Base-by-base conservation (phyloP, 2,888 invertebrate species). In the Torymus texanus region DNA sequence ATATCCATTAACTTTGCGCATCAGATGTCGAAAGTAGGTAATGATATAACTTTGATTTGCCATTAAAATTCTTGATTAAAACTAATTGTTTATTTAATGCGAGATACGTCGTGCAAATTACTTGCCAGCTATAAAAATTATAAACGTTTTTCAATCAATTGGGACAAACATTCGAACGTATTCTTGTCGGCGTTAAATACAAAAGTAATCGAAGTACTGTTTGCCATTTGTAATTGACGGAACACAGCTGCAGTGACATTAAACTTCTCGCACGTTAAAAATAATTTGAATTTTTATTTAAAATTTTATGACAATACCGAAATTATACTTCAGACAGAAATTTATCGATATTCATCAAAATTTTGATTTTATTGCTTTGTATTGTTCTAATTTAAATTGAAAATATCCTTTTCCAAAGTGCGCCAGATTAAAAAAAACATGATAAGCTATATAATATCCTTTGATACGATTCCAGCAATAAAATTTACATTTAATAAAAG, bases 321-420 rank as follows among this genome's bases (percentile, higher is more conserved):
- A 53, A 18, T 68, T 14, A 29, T 41, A 55, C 5, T 2, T 21
- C 18, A 71, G 41, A 41, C 41, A 41, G 41, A 41, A 41, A 41
- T 41, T 41, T 41, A 72, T 62, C 66, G 3, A 66, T 75, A 50
- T 67, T 51, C 51, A 68, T 59, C 16, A 59, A 14, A 75, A 66
- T 18, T 55, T 41, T 3, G 13, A 50, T 61, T 71, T 71, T 61
- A 61, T 21, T 56, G 18, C 55, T 5, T n/a, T 24, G 21, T 21
- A 56, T 65, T 24, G 12, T 11, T 53, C 51, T 16, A 59, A 66
- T 59, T 68, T 24, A 56, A 56, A 68, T 56, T 75, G 58, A 66
- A 75, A 59, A 13, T 16, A 13, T 16, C n/a, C 53, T 63, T 73
- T 29, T 12, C 41, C 13, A 56, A 8, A 29, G 11, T 12, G 14